Evolutionary conservation across 2,888 invertebrate genomes (phyloP), one percentile per base, ranked within the genome.

Genomic region (Junonia oenone): DNA sequence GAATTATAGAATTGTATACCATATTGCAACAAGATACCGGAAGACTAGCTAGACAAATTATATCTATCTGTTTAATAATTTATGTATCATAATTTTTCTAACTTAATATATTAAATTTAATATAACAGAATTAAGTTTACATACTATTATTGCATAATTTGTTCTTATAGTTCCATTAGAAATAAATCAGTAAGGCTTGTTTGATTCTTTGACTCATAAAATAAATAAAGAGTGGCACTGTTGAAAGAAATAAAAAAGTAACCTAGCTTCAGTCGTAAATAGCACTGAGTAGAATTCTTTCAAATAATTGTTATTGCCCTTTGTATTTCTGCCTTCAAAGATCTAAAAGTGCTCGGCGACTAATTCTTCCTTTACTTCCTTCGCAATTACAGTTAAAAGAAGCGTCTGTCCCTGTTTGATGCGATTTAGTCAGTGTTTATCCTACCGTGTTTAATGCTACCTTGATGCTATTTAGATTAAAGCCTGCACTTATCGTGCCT

Each of bases 401-500:
- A 56, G 53, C 50, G 43, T 43, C 53, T 58, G 37, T 47, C 56
- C 49, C 43, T 37, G 22, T 50, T 52, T 55, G 51, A 55, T 51
- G 46, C 51, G 51, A 54, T 52, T 60, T 52, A 57, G 69, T 71
- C 47, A 55, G 52, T 58, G 55, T 61, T 71, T 68, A 69, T 64
- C 64, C 63, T 65, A 59, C 69, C 72, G 63, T 74, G 71, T 72
- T 73, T 63, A 68, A 72, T 70, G 63, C 67, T 68, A 75, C 71
- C 74, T 75, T 75, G 83, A 81, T 84, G 77, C 79, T 82, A 82
- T 87, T 87, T 84, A 83, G 85, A 86, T 88, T 85, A 85, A 81
- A 78, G 74, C 73, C 62, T 68, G 76, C 76, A 85, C 81, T 86
- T 89, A 86, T 86, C 86, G 67, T 68, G 67, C 75, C 72, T 84